phyloP scores from a whole-genome alignment of 1,140 invertebrate species.

The Lordiphosa mommai region DNA sequence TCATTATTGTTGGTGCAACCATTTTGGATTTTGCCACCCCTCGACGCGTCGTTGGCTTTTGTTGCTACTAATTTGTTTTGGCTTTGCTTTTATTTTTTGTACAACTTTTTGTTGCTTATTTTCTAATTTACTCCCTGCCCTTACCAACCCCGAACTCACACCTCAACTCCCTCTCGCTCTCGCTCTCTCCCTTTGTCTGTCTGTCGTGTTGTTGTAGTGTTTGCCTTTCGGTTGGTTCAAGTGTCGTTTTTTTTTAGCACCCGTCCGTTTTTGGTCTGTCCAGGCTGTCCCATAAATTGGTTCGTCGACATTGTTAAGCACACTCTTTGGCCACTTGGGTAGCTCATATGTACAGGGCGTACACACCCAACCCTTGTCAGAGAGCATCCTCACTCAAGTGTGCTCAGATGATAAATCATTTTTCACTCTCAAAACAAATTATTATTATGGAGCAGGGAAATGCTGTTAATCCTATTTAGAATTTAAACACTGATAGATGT shows the following conservation, averaged over 20 bases:
- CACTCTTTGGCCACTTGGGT: conserved; percentile 54
- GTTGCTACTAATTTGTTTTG: conserved; percentile 53
- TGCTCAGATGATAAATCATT: conserved; percentile 61
- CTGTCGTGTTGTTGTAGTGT: conserved; percentile 29
- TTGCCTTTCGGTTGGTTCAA: conserved; percentile 51
- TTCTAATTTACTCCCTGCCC: conserved; percentile 61
- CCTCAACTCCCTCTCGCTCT: background rate
- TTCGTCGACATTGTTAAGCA: conserved; percentile 63
- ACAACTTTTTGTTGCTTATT: conserved; percentile 50
- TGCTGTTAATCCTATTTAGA: conserved; percentile 52
- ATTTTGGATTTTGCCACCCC: conserved; percentile 49
- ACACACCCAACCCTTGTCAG: conserved; percentile 13
- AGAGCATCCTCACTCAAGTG: conserved; percentile 36
- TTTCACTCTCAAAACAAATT: too few relatives aligned
- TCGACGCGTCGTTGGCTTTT: conserved; percentile 16
- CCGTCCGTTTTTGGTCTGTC: conserved; percentile 5
- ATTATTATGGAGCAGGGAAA: too few relatives aligned
- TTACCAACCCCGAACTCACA: conserved; percentile 13
- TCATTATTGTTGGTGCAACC: conserved; percentile 25
- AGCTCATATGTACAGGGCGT: conserved; percentile 6
- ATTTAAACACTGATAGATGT: conserved; percentile 12
- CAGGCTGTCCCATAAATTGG: conserved; percentile 62
- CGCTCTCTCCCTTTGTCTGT: conserved; percentile 11
- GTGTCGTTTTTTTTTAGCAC: conserved; percentile 20
- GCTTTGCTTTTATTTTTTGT: conserved; percentile 14